phyloP scores from a whole-genome alignment of 2,113 vertebrate species.

The Anser brachyrhynchus region DNA sequence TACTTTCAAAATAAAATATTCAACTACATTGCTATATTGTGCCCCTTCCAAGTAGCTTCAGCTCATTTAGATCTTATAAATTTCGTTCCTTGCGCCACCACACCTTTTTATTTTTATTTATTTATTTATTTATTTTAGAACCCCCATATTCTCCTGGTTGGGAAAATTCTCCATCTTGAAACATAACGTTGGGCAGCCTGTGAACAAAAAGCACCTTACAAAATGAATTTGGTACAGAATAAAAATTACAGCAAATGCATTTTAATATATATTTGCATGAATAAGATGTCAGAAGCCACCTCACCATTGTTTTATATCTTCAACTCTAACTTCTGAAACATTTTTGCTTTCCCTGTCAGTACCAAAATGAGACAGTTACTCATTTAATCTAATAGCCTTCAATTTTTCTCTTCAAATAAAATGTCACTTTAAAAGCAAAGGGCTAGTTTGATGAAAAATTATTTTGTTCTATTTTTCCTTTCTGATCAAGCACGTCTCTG shows the following conservation, averaged over 20 bases:
- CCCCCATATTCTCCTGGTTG: neutral
- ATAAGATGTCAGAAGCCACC: neutral
- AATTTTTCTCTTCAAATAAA: slow-evolving; percentile 1
- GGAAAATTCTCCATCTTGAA: neutral
- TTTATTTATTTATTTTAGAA: no score
- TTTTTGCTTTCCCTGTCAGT: neutral
- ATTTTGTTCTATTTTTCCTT: slow-evolving; percentile 25
- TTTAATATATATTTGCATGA: neutral
- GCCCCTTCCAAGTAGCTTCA: neutral
- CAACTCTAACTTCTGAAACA: neutral
- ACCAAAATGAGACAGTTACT: neutral
- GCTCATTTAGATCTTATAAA: neutral
- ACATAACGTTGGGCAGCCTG: neutral
- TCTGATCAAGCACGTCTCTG: neutral
- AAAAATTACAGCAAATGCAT: neutral
- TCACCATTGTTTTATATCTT: neutral
- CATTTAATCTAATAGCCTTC: neutral
- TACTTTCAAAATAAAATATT: accelerated
- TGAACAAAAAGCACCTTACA: neutral
- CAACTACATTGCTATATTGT: neutral
- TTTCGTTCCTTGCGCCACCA: neutral
- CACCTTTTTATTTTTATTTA: no score
- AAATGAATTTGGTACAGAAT: neutral
- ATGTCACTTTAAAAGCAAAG: neutral
- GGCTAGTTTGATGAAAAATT: neutral